Evolutionary conservation across 2,888 invertebrate genomes (phyloP).

Genomic region (Malthinus seriepunctatus): DNA sequence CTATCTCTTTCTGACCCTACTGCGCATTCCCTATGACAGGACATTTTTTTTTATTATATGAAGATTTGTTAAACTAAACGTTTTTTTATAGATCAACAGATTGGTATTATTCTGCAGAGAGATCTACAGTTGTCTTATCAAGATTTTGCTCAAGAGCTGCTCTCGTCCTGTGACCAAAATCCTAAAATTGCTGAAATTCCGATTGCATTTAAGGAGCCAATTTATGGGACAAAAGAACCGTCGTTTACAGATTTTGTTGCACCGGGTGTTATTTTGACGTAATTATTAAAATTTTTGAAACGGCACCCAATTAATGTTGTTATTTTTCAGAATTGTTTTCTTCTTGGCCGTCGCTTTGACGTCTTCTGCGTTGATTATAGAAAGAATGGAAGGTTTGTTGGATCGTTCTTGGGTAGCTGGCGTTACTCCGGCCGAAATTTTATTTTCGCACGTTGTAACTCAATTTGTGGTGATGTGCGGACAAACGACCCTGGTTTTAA

Average conservation of each 20-base stretch:
- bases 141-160: conserved; percentile 76
- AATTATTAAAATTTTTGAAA: conserved; percentile 20
- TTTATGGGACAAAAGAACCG: conserved; percentile 86
- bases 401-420: conserved; percentile 94
- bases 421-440: conserved; percentile 87
- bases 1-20: too few relatives aligned
- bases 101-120: conserved; percentile 85
- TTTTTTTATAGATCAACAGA: conserved; percentile 78
- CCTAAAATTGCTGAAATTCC: conserved; percentile 87
- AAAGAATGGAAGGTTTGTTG: conserved; percentile 87
- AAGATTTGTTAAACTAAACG: not conserved
- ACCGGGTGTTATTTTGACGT: conserved; percentile 93
- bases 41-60: too few relatives aligned
- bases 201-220: conserved; percentile 85
- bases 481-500: conserved; percentile 86
- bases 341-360: conserved; percentile 95
- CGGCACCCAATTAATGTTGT: conserved; percentile 1
- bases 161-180: conserved; percentile 76
- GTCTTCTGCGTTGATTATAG: conserved; percentile 88
- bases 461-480: conserved; percentile 96
- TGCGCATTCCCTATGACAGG: too few relatives aligned
- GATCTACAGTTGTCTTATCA: conserved; percentile 86
- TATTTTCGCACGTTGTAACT: conserved; percentile 91
- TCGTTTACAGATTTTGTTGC: conserved; percentile 96
- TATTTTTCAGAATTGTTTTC: conserved; percentile 81